phyloP scores from a whole-genome alignment of 2,113 vertebrate species.

The Dicentrarchus labrax region DNA sequence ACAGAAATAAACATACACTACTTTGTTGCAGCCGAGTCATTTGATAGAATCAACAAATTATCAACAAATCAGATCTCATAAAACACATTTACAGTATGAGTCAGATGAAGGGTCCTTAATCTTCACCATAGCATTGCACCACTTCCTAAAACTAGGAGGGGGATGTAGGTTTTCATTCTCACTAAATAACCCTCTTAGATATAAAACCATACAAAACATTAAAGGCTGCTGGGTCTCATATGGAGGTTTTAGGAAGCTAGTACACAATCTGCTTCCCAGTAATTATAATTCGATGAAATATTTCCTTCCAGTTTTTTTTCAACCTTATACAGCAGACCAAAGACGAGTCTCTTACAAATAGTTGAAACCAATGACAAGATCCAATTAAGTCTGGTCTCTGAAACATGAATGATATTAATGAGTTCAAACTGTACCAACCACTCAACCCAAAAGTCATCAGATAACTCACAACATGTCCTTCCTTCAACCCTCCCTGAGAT shows the following conservation, averaged over 20 bases:
- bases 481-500: neutral
- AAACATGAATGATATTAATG: neutral
- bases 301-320: neutral
- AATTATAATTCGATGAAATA: neutral
- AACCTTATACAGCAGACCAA: no score
- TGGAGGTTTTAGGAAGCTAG: neutral
- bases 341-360: no score
- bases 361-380: no score
- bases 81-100: neutral
- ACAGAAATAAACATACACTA: no score
- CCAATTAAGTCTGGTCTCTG: neutral
- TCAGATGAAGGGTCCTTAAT: neutral
- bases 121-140: neutral
- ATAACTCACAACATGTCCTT: neutral
- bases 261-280: neutral
- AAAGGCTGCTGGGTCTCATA: neutral
- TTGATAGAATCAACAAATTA: neutral
- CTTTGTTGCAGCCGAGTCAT: neutral
- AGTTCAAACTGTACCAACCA: neutral
- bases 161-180: neutral
- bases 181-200: neutral
- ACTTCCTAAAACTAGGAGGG: neutral
- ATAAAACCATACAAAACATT: neutral
- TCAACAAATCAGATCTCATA: neutral
- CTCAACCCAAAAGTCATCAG: conserved; percentile 7